These are phyloP conservation scores for Carposina sasakii DNA, from an alignment of 1,140 invertebrate genomes.

Conservation along the genomic window DNA sequence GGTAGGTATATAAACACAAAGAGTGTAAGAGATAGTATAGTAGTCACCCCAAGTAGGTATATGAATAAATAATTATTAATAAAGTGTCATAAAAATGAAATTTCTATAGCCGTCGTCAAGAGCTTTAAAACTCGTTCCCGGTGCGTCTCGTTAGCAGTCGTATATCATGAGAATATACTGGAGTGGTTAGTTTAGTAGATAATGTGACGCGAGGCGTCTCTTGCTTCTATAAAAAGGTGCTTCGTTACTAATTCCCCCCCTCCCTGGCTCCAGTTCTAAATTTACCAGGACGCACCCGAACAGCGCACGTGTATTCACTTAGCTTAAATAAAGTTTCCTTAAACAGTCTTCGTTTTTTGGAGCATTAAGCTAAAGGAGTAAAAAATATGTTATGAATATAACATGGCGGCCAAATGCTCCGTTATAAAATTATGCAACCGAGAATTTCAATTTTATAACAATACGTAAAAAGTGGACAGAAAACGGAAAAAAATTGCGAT, in stretches of 20 bases:
- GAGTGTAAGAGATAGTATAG: no score
- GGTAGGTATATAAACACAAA: no score
- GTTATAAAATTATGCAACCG: constrained; percentile 32
- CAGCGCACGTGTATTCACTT: constrained; percentile 59
- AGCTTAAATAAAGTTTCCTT: constrained; percentile 48
- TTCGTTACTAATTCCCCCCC: constrained; percentile 53
- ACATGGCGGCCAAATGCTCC: constrained; percentile 14
- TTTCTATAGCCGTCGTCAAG: no score
- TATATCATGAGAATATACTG: constrained; percentile 36
- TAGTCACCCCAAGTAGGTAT: no score
- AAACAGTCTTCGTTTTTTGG: constrained; percentile 23
- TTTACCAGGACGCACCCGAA: constrained; percentile 59
- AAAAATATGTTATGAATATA: constrained; percentile 14
- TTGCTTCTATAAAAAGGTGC: constrained; percentile 64
- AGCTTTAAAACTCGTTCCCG: no score
- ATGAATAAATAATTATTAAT: no score
- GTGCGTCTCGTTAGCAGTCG: constrained; percentile 43
- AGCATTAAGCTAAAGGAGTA: no score
- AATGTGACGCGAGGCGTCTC: constrained; percentile 36
- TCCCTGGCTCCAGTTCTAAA: constrained; percentile 38
- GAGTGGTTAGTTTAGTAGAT: constrained; percentile 46
- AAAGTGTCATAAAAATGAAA: no score
- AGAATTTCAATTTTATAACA: constrained; percentile 21
- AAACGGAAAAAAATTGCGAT: constrained; percentile 43
- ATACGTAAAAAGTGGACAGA: constrained; percentile 27